These are phyloP conservation scores for Phaethornis superciliosus DNA, from an alignment of 2,113 vertebrate genomes.

Conservation along the genomic window DNA sequence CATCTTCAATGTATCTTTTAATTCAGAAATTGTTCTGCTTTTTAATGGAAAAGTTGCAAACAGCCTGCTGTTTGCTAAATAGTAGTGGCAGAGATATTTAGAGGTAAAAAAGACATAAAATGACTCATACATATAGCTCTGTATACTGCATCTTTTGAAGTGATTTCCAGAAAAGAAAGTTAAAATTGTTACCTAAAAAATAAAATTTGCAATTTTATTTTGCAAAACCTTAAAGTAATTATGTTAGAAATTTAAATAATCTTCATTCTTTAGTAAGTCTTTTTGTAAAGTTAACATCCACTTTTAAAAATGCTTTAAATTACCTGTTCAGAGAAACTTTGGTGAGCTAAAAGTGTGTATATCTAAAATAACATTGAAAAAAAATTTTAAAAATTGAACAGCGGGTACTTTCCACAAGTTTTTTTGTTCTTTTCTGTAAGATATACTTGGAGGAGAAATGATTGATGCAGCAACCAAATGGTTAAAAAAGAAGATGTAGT, in stretches of 20 bases:
- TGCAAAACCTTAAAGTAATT: background rate
- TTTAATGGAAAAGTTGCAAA: background rate
- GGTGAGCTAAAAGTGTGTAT: background rate
- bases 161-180: background rate
- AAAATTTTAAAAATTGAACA: background rate
- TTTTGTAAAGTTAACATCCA: background rate
- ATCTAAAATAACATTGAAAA: background rate
- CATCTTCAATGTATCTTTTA: background rate
- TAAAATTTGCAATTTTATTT: background rate
- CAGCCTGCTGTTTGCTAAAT: background rate
- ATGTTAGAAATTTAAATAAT: background rate
- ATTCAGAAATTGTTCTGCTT: background rate
- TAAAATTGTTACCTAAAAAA: background rate
- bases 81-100: background rate
- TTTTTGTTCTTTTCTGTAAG: background rate
- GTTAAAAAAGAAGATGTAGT: slow-evolving; percentile 30
- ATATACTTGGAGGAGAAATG: background rate
- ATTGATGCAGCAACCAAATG: background rate
- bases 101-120: background rate
- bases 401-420: background rate
- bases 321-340: background rate
- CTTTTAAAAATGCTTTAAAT: background rate
- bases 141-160: background rate
- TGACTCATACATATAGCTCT: slow-evolving; percentile 11
- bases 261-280: background rate